These are phyloP conservation scores for Pyrochroa serraticornis DNA, from an alignment of 2,888 invertebrate genomes.

Conservation along the genomic window DNA sequence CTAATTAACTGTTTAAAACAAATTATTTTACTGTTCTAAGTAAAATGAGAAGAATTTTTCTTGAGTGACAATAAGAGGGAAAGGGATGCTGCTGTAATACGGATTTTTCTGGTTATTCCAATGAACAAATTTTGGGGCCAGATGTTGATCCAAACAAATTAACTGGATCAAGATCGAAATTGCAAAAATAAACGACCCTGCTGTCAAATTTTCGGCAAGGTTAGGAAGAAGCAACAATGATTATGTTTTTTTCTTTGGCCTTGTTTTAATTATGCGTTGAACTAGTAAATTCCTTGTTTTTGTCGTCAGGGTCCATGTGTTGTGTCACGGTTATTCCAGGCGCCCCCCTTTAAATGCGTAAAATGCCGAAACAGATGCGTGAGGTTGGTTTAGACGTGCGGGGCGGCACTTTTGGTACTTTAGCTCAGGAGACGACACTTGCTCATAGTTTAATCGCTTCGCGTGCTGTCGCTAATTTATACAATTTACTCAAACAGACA, in stretches of 20 bases:
- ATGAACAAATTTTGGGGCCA: no score
- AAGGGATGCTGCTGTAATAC: no score
- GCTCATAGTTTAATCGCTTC: conserved; percentile 27
- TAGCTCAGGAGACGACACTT: conserved; percentile 10
- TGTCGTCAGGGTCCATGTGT: conserved; percentile 4
- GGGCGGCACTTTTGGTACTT: conserved; percentile 15
- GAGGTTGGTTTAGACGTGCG: conserved; percentile 8
- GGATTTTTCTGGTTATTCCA: no score
- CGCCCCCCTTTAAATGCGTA: conserved; percentile 10
- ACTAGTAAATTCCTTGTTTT: conserved; percentile 14
- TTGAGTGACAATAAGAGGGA: no score
- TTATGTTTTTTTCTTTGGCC: not conserved
- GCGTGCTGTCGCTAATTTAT: conserved; percentile 37
- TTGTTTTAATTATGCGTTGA: conserved; percentile 18
- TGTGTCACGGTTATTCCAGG: conserved; percentile 25
- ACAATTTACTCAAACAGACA: conserved; percentile 36
- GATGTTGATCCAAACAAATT: no score
- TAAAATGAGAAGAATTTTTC: no score
- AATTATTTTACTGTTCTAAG: no score
- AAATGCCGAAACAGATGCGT: conserved; percentile 12
- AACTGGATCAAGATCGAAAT: no score
- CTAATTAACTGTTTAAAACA: no score
- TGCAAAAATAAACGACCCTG: no score
- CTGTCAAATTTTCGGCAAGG: no score
- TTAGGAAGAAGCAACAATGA: no score